A percentile compares a stretch with the other conserved stretches of the same genome.
Conservation (phyloP, 2,888 invertebrate species). For the Chirona hameri region DNA sequence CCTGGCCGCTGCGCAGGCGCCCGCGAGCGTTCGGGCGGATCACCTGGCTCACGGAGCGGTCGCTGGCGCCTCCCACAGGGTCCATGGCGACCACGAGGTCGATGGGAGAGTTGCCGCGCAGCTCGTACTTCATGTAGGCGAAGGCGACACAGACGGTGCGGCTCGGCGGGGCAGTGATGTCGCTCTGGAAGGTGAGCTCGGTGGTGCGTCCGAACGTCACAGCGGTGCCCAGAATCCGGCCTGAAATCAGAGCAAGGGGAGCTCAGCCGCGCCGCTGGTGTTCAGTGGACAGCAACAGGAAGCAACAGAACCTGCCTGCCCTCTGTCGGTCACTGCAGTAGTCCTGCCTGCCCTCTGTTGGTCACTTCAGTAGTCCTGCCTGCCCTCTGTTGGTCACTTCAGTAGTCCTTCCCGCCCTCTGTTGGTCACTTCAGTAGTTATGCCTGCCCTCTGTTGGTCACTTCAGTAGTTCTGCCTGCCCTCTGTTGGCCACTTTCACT, state of each 20-base stretch:
- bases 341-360: too few species aligned
- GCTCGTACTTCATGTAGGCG: slow-evolving; percentile 28
- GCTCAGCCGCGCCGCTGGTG: too few species aligned
- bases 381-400: too few species aligned
- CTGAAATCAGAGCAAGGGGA: not conserved
- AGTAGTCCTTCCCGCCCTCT: too few species aligned
- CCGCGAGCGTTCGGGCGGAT: slow-evolving; percentile 5
- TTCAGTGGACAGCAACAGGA: too few species aligned
- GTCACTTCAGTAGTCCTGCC: too few species aligned
- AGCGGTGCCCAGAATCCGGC: slow-evolving; percentile 5
- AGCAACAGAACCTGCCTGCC: too few species aligned
- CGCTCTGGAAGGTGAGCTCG: not conserved
- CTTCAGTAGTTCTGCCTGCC: too few species aligned
- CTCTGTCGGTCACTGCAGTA: too few species aligned
- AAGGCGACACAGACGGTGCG: slow-evolving; percentile 1
- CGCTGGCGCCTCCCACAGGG: not conserved
- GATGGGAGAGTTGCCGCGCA: not conserved
- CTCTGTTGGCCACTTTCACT: too few species aligned
- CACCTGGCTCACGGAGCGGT: not conserved
- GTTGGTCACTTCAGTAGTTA: too few species aligned
- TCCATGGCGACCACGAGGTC: not conserved
- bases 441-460: too few species aligned
- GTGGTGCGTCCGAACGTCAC: not conserved
- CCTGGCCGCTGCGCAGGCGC: not conserved
- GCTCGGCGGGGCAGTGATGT: not conserved